Percentiles rank a stretch among this genome's conserved stretches.
Conservation (phyloP, 2,888 invertebrate species). For the Synergus japonicus region DNA sequence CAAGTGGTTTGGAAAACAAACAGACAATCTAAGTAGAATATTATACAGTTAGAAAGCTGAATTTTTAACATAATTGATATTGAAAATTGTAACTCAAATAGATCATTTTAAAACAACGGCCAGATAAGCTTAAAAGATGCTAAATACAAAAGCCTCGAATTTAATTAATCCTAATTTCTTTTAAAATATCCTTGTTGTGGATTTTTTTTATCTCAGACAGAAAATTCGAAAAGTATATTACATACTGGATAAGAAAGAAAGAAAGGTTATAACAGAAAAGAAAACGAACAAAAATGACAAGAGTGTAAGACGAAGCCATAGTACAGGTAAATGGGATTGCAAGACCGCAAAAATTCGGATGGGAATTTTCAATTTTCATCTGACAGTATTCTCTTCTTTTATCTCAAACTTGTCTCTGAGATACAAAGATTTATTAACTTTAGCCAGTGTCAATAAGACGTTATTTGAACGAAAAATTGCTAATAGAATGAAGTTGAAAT, state of each 20-base stretch:
- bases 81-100: too few species aligned
- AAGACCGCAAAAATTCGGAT: slow-evolving; percentile 48
- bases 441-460: not conserved
- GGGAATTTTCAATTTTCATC: slow-evolving; percentile 44
- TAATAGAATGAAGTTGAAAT: not conserved
- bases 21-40: too few species aligned
- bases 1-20: not conserved
- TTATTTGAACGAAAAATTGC: not conserved
- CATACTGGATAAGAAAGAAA: not conserved
- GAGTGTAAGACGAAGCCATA: slow-evolving; percentile 13
- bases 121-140: too few species aligned
- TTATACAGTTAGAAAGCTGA: too few species aligned
- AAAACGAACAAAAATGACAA: not conserved
- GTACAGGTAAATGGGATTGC: slow-evolving; percentile 22
- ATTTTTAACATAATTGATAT: too few species aligned
- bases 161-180: not conserved
- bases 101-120: too few species aligned
- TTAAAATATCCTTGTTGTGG: not conserved
- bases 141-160: not conserved
- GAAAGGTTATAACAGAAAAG: slow-evolving; percentile 13
- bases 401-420: not conserved
- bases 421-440: not conserved
- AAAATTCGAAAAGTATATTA: slow-evolving; percentile 25
- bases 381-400: not conserved
- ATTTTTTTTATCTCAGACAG: not conserved